Conservation (phyloP, 2,113 vertebrate genomes). For the Hystrix cristata region DNA sequence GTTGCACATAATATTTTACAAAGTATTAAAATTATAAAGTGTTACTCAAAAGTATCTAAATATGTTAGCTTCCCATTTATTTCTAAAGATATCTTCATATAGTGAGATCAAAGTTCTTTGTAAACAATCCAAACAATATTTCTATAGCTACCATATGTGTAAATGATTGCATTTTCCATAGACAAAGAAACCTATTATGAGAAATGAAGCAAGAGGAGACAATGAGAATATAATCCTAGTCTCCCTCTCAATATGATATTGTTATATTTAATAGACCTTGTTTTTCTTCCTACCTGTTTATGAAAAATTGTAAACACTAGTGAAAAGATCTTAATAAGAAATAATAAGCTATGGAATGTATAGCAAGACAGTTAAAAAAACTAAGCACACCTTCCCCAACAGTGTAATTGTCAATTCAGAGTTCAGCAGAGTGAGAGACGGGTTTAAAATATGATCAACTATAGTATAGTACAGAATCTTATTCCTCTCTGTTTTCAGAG, state of each 20-base stretch:
- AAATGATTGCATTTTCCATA: conserved; percentile 7
- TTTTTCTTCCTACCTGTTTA: neutral
- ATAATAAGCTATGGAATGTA: neutral
- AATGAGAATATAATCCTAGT: neutral
- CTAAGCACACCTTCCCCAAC: neutral
- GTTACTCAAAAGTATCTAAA: neutral
- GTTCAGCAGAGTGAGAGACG: neutral
- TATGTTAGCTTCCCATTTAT: neutral
- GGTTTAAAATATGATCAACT: conserved; percentile 56
- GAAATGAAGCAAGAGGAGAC: neutral
- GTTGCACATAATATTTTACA: neutral
- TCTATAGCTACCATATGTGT: neutral
- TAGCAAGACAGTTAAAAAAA: neutral
- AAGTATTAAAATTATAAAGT: neutral
- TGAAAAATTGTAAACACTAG: conserved; percentile 3
- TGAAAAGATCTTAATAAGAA: conserved; percentile 15
- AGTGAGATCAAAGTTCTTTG: conserved; percentile 25
- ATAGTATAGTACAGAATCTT: neutral
- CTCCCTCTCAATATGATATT: neutral
- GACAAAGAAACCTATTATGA: neutral
- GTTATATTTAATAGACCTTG: neutral
- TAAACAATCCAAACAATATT: neutral
- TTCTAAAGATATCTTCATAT: conserved; percentile 26
- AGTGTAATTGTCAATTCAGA: neutral
- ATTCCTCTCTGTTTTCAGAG: neutral